These are phyloP conservation scores for Ochropleura plecta DNA, from an alignment of 2,888 invertebrate species.

Conservation along the genomic window DNA sequence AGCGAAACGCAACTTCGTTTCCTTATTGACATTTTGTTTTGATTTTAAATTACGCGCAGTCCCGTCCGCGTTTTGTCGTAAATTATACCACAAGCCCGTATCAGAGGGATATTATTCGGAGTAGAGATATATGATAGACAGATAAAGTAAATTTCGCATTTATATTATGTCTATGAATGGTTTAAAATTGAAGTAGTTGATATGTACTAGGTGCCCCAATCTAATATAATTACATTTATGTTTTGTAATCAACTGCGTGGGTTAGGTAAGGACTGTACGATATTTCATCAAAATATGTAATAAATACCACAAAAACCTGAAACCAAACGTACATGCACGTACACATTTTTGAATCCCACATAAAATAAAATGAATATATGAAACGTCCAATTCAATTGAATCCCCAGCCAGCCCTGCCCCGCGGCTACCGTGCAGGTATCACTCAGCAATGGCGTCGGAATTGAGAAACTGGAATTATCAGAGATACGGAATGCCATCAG, in stretches of 20 bases:
- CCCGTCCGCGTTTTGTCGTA: too few species aligned
- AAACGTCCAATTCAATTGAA: constrained; percentile 54
- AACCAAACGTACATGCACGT: constrained; percentile 16
- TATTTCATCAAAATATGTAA: constrained; percentile 9
- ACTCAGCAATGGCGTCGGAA: constrained; percentile 46
- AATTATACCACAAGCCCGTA: not conserved
- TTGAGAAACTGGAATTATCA: constrained; percentile 75
- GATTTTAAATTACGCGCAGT: not conserved
- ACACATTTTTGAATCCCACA: constrained; percentile 9
- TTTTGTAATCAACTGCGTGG: not conserved
- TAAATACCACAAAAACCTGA: not conserved
- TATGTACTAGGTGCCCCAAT: not conserved
- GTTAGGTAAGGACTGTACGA: not conserved
- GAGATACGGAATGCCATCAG: constrained; percentile 65
- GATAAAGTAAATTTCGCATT: not conserved
- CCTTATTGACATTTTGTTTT: not conserved
- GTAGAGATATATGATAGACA: not conserved
- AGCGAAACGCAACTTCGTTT: not conserved
- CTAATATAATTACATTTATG: not conserved
- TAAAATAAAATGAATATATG: constrained; percentile 44
- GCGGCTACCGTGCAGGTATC: constrained; percentile 52
- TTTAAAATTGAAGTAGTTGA: not conserved
- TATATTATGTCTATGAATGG: not conserved
- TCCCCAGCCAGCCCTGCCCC: constrained; percentile 29
- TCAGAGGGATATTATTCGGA: not conserved